These are phyloP conservation scores for Agriopis aurantiaria DNA, from an alignment of 2,888 invertebrate species.

Conservation along the genomic window DNA sequence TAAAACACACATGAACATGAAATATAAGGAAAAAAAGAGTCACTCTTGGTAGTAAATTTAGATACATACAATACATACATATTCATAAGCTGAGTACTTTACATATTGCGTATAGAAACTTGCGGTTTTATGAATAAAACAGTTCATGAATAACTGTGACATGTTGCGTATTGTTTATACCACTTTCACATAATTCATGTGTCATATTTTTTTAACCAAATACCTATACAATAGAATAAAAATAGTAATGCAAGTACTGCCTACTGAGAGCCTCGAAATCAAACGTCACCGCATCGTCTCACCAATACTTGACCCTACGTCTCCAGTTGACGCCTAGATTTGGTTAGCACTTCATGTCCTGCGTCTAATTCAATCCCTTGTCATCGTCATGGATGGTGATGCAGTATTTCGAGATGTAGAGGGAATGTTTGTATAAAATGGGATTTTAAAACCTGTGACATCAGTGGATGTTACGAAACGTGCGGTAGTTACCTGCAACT, in stretches of 20 bases:
- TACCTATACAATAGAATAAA: not conserved
- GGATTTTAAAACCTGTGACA: too few relatives aligned
- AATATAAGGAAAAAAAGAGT: not conserved
- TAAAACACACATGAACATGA: not conserved
- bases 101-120: constrained; percentile 9
- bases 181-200: too few relatives aligned
- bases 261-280: not conserved
- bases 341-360: not conserved
- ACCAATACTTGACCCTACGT: too few relatives aligned
- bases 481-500: constrained; percentile 8
- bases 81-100: constrained; percentile 6
- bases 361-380: not conserved
- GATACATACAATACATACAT: constrained; percentile 1
- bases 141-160: constrained; percentile 7
- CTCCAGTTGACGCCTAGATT: not conserved
- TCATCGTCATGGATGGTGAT: not conserved
- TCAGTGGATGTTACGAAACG: not conserved
- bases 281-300: not conserved
- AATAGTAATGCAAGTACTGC: not conserved
- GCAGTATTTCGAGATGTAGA: not conserved
- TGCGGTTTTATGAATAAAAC: constrained; percentile 7
- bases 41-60: constrained; percentile 1
- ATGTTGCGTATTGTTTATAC: constrained; percentile 1
- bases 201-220: too few relatives aligned
- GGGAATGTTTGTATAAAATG: too few relatives aligned